These are phyloP conservation scores for Macroteleia sp. DNA, from an alignment of 2,888 invertebrate species.

Conservation along the genomic window DNA sequence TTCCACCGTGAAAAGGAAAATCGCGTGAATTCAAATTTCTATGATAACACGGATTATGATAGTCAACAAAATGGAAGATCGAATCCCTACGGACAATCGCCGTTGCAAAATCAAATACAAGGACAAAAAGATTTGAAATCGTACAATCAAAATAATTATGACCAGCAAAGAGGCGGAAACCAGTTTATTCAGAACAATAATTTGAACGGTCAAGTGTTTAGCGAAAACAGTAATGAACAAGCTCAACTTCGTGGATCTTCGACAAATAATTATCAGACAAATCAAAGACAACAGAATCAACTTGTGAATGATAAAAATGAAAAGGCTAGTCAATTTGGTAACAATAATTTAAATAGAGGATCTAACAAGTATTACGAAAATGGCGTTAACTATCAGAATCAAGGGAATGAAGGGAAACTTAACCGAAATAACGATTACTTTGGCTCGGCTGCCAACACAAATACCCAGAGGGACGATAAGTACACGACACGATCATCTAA, in stretches of 20 bases:
- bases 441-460: constrained; percentile 67
- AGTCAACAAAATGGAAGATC: constrained; percentile 79
- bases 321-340: constrained; percentile 67
- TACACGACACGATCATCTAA: constrained; percentile 64
- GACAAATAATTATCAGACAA: constrained; percentile 66
- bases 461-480: constrained; percentile 70
- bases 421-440: constrained; percentile 69
- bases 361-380: constrained; percentile 62
- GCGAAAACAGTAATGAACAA: constrained; percentile 58
- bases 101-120: constrained; percentile 74
- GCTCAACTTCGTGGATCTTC: constrained; percentile 54
- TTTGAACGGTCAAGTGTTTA: constrained; percentile 53
- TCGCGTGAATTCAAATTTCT: constrained; percentile 63
- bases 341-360: constrained; percentile 64
- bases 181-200: constrained; percentile 56
- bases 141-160: constrained; percentile 69
- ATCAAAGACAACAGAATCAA: constrained; percentile 70
- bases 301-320: constrained; percentile 66
- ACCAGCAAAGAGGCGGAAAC: constrained; percentile 51
- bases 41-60: constrained; percentile 75
- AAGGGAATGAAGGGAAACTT: constrained; percentile 64
- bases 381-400: constrained; percentile 55
- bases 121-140: constrained; percentile 68
- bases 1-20: constrained; percentile 75
- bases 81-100: constrained; percentile 75